phyloP scores from a whole-genome alignment of 2,113 vertebrate genomes.

The Pithys albifrons region DNA sequence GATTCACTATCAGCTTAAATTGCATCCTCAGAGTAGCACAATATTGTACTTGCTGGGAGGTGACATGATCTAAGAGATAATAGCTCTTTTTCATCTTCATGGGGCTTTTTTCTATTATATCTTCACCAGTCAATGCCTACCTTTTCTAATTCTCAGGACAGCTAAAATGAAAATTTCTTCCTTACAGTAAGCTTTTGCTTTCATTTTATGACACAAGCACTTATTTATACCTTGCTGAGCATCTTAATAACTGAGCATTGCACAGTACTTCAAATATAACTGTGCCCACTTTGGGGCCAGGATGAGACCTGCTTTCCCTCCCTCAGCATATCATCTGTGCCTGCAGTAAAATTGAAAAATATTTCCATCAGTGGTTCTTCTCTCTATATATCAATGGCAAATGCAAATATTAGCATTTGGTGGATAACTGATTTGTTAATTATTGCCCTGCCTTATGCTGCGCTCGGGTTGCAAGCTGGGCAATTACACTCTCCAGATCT shows the following conservation, averaged over 20 bases:
- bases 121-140: background rate
- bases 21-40: background rate
- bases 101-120: background rate
- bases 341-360: background rate
- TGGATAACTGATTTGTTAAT: background rate
- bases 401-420: conserved; percentile 13
- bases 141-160: background rate
- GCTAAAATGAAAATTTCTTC: background rate
- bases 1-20: background rate
- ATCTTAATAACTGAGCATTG: background rate
- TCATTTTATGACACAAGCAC: background rate
- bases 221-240: background rate
- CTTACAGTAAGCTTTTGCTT: background rate
- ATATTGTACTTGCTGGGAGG: background rate
- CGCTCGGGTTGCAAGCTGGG: background rate
- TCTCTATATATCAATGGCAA: background rate
- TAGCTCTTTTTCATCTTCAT: background rate
- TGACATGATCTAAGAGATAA: background rate
- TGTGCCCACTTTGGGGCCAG: background rate
- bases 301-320: background rate
- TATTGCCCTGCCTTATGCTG: background rate
- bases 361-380: background rate
- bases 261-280: background rate
- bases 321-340: background rate
- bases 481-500: background rate